Evolutionary conservation across 2,888 invertebrate species (phyloP).

Genomic region (Entomobrya multifasciata): DNA sequence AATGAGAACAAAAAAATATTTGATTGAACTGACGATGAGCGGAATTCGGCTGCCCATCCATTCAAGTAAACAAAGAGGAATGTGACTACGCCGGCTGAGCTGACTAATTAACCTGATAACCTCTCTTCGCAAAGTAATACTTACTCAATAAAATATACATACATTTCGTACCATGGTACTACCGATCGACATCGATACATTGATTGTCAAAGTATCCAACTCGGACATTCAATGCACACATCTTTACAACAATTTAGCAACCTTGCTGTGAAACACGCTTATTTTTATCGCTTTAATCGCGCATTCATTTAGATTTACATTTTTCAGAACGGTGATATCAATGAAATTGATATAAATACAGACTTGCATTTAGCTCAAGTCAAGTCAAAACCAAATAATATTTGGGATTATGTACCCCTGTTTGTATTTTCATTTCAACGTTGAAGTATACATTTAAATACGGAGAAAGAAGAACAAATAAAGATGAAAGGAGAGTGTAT

Average conservation of each 20-base stretch:
- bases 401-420: too few species aligned
- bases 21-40: slow-evolving; percentile 30
- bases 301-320: too few species aligned
- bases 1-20: slow-evolving; percentile 40
- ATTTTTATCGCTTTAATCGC: slow-evolving; percentile 12
- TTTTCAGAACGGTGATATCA: too few species aligned
- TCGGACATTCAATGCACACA: neutral
- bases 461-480: too few species aligned
- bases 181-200: neutral
- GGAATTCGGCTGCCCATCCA: neutral
- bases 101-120: slow-evolving; percentile 69
- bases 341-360: too few species aligned
- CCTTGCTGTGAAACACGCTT: slow-evolving; percentile 21
- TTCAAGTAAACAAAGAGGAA: slow-evolving; percentile 46
- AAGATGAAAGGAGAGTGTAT: too few species aligned
- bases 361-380: too few species aligned
- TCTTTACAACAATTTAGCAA: neutral
- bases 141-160: too few species aligned
- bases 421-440: too few species aligned
- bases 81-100: slow-evolving; percentile 57
- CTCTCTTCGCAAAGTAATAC: slow-evolving; percentile 50
- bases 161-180: slow-evolving; percentile 1
- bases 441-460: too few species aligned
- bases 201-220: neutral
- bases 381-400: too few species aligned